phyloP scores from a whole-genome alignment of 1,140 invertebrate species.

The Dolichoris vasculosae region DNA sequence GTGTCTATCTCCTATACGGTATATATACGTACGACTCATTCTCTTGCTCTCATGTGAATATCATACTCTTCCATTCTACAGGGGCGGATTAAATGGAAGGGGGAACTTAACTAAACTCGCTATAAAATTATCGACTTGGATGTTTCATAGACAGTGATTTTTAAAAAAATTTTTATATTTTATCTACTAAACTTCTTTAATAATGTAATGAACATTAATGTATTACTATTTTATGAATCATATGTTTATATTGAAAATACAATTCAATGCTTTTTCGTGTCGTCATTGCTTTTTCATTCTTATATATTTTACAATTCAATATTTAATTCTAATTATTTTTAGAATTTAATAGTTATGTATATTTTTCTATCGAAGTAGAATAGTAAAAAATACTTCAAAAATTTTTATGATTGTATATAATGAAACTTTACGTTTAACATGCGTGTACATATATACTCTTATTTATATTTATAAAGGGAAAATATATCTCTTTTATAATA shows the following conservation, averaged over 20 bases:
- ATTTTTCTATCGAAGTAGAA: too few relatives aligned
- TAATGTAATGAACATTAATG: not conserved
- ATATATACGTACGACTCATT: not conserved
- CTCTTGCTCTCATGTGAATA: slow-evolving; percentile 29
- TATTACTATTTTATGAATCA: not conserved
- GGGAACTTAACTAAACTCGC: slow-evolving; percentile 16
- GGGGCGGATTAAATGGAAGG: slow-evolving; percentile 49
- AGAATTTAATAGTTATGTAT: too few relatives aligned
- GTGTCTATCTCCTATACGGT: slow-evolving; percentile 18
- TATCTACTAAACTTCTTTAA: not conserved
- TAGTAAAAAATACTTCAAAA: too few relatives aligned
- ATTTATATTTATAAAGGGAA: not conserved
- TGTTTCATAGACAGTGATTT: slow-evolving; percentile 29
- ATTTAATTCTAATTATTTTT: too few relatives aligned
- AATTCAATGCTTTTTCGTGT: not conserved
- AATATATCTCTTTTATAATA: not conserved
- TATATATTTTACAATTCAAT: not conserved
- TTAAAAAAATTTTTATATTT: not conserved
- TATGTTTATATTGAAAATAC: not conserved
- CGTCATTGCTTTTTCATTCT: not conserved
- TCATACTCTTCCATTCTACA: slow-evolving; percentile 56
- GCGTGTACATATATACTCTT: not conserved
- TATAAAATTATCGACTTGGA: slow-evolving; percentile 41
- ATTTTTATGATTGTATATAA: too few relatives aligned
- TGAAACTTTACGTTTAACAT: not conserved